Base-by-base conservation (phyloP, 2,797 vertebrate genomes). In the Chlorospingus flavigularis region DNA sequence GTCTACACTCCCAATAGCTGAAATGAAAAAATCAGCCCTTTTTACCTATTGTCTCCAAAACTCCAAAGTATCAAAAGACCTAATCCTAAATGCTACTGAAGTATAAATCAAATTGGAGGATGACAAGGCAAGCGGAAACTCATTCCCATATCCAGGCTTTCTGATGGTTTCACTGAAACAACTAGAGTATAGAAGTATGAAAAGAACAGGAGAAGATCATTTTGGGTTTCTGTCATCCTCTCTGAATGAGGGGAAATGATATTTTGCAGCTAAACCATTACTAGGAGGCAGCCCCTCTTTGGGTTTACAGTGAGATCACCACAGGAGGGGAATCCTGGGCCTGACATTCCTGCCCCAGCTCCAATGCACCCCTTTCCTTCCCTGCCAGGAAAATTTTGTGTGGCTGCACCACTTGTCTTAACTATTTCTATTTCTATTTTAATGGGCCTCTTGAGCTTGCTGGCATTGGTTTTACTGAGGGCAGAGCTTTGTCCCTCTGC, bases 341-440 rank as follows among this genome's bases (percentile, higher is more conserved):
- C 51, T 68, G 65, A 47, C 62, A 40, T 48, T 26, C 14, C 17
- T 33, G 11, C n/a, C 2, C 1, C 42, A 70, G 61, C 51, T 82
- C 26, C 57, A 58, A 28, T 17, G 31, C 50, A 67, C 31, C 53
- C 17, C 28, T 89, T 63, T 68, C 78, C 74, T 57, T 54, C 72
- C 70, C 78, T 70, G 75, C 78, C 78, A 90, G 88, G 92, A 94
- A 93, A 91, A 50, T 23, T 17, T 10, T 28, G n/a, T 84, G 51
- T 66, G 65, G n/a, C 39, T 91, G 66, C 33, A 75, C 58, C 74
- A 48, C 91, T 95, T 61, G 24, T 80, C 75, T 66, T 50, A 51
- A 77, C 72, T 42, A 55, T 92, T 94, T 94, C 92, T 95, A 80
- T 93, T 96, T 87, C 92, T 96, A 80, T 93, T 96, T 88, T 86